Evolutionary conservation across 2,113 vertebrate genomes (phyloP), one percentile per base, ranked within the genome.

Genomic region (Oryctolagus cuniculus): DNA sequence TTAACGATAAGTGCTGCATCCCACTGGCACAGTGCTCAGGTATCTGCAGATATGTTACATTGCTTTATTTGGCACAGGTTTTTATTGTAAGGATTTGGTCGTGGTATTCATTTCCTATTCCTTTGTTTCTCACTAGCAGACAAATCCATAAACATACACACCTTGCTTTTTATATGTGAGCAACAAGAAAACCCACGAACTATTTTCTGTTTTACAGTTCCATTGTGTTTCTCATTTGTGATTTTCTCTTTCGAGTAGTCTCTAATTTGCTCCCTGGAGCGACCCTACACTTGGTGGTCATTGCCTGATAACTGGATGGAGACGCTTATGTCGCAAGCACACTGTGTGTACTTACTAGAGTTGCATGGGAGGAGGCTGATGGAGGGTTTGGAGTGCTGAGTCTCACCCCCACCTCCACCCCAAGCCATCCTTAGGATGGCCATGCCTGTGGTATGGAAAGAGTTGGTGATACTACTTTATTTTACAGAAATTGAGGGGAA

Each of bases 401-500:
- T 44, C 49, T 6, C 15, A 44, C 3, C 27, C 73, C 51, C 4
- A 16, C 13, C 1, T 10, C 34, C 70, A 64, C 29, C 79, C 91
- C 25, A 67, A 63, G 72, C 21, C 34, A 31, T 11, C n/a, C n/a
- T 91, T 64, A 66, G 61, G 83, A 66, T 36, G 55, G 80, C 69
- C 34, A 22, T 38, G 17, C 17, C 58, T 58, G 1, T 8, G 13
- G 38, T 51, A 27, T 22, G 31, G 38, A 24, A 70, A 78, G 73
- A 89, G 55, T 11, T 16, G n/a, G 6, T 31, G 63, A n/a, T 73
- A 66, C 2, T 31, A 17, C 27, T 86, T 74, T 86, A 66, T 89
- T 94, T 96, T 63, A 86, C 21, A 80, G 83, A 93, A 93, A 91
- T 31, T 80, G 38, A 70, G 83, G 87, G 92, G 72, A 24, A 72